Evolutionary conservation across 2,113 vertebrate species (phyloP).

Genomic region (Recurvirostra avosetta): DNA sequence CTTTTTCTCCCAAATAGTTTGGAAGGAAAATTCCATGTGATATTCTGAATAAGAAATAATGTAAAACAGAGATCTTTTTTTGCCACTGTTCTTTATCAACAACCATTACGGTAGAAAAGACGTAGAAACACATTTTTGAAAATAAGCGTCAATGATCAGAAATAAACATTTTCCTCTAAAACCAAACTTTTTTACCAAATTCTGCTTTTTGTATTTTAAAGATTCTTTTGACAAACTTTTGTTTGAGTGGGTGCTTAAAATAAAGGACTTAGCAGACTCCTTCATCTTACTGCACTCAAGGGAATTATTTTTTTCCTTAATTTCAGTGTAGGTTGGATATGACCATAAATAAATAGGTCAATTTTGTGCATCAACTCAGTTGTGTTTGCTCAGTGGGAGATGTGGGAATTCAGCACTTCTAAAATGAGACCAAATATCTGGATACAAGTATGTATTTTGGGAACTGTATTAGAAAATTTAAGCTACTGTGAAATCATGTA

Average conservation of each 20-base stretch:
- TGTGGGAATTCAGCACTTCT: not conserved
- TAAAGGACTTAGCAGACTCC: not conserved
- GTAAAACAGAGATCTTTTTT: accelerated
- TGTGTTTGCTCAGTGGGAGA: not conserved
- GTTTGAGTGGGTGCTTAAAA: not conserved
- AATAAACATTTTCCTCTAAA: not conserved
- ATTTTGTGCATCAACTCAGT: not conserved
- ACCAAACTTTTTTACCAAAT: not conserved
- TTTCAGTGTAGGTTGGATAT: not conserved
- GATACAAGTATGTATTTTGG: not conserved
- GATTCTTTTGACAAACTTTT: not conserved
- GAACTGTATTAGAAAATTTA: not conserved
- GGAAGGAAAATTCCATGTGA: not conserved
- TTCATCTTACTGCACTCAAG: not conserved
- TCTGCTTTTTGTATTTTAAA: not conserved
- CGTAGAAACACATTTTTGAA: not conserved
- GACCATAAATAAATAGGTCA: not conserved
- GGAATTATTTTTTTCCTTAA: not conserved
- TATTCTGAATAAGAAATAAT: not conserved
- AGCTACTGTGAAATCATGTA: not conserved
- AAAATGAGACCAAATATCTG: not conserved
- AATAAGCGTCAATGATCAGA: not conserved
- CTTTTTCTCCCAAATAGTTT: not conserved
- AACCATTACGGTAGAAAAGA: not conserved
- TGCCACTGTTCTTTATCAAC: not conserved